Conservation (phyloP, 2,113 vertebrate species). For the Nibea coibor region DNA sequence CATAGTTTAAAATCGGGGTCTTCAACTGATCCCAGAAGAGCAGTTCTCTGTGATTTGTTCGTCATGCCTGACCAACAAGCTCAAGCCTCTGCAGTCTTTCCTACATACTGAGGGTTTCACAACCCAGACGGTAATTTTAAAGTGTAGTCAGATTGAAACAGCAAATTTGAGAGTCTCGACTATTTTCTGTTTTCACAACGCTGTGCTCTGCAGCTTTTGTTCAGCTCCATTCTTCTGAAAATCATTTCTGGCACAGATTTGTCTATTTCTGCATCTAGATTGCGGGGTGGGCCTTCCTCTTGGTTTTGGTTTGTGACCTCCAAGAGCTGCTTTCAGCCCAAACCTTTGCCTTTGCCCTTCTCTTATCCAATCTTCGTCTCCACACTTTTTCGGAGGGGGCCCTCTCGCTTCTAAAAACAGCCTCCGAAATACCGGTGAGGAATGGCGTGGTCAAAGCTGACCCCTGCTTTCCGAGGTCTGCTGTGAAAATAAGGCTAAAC, state of each 20-base stretch:
- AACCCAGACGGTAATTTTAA: neutral
- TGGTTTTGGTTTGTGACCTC: constrained; percentile 50
- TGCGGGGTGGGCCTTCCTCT: constrained; percentile 29
- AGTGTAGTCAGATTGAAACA: neutral
- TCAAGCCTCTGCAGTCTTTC: constrained; percentile 14
- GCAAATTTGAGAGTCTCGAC: neutral
- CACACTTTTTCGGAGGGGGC: neutral
- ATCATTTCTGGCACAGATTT: neutral
- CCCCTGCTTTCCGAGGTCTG: constrained; percentile 40
- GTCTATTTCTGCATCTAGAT: constrained; percentile 41
- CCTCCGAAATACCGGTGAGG: constrained; percentile 34
- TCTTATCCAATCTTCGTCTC: neutral
- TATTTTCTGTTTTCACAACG: neutral
- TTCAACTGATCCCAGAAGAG: constrained; percentile 28
- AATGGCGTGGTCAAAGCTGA: constrained; percentile 58
- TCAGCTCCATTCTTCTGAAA: constrained; percentile 10
- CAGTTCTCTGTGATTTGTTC: constrained; percentile 37
- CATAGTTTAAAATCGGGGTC: neutral
- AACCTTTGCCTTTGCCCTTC: neutral
- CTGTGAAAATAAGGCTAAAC: constrained; percentile 40
- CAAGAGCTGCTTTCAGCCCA: constrained; percentile 14
- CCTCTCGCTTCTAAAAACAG: constrained; percentile 72
- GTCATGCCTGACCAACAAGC: neutral
- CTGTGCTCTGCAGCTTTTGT: neutral
- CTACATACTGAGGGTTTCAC: constrained; percentile 12